phyloP scores from a whole-genome alignment of 2,797 vertebrate genomes.

The Hydrophis major region DNA sequence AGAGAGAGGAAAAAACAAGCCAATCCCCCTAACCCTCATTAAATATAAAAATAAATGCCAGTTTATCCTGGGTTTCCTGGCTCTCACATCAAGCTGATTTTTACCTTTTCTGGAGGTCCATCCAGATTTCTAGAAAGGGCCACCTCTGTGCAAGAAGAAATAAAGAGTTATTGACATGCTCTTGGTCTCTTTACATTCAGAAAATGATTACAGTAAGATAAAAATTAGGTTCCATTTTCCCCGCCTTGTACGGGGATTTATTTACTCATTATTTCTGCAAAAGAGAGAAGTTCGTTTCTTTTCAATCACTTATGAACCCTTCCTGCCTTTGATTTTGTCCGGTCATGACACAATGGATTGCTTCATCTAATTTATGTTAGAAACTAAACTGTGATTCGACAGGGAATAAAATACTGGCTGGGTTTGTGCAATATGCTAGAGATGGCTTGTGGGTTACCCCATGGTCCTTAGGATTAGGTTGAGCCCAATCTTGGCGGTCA shows the following conservation, averaged over 20 bases:
- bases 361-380: neutral
- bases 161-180: neutral
- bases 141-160: neutral
- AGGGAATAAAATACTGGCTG: neutral
- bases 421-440: neutral
- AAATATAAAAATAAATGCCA: neutral
- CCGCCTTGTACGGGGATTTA: neutral
- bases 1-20: too few relatives aligned
- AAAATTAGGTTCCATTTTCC: neutral
- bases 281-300: neutral
- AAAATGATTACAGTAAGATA: neutral
- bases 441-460: neutral
- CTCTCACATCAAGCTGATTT: neutral
- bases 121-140: neutral
- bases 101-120: neutral
- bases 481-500: neutral
- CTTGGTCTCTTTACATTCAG: neutral
- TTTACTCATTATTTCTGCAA: neutral
- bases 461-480: neutral
- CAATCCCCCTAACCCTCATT: neutral
- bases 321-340: neutral
- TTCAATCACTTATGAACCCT: neutral
- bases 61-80: neutral
- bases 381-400: neutral
- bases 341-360: neutral